Base-by-base conservation (phyloP, 2,888 invertebrate genomes). In the Eristalis pertinax region DNA sequence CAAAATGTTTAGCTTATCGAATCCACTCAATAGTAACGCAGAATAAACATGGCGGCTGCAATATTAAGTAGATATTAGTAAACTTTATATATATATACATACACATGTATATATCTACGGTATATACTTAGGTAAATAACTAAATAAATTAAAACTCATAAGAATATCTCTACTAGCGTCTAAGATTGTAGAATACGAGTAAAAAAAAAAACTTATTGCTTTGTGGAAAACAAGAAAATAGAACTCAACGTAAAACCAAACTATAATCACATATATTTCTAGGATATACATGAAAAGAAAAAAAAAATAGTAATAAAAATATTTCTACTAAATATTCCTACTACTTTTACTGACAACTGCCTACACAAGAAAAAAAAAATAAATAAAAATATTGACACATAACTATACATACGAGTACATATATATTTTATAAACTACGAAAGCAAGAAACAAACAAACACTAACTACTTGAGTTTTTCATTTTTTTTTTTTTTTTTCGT, bases 241-340 rank as follows among this genome's bases (percentile, higher is more conserved):
- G 67, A 77, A 58, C 63, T 63, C 38, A 89, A 84, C 73, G 35
- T 75, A 88, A 60, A 79, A 86, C 87, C 84, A 1, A 89, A 88
- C 60, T 60, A 69, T 77, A 82, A 82, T 65, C 85, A 88, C 68
- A 76, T 50, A 50, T 50, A 50, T 50, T 50, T 50, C 50, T 50
- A 50, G 50, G 43, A 43, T 43, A 43, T n/a, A 43, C n/a, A 43
- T 5, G 7, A 43, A 15, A 43, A 43, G 58, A 81, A 77, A 64
- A 79, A 35, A 73, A 69, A 78, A 68, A 75, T 79, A 75, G 70
- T 63, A 62, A 72, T 72, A 68, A 72, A 56, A 75, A 80, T 76
- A 87, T 76, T 79, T 87, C 87, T 87, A 87, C 87, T 84, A 75
- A 68, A 80, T 87, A 87, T 84, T 87, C 87, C 87, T 87, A 87